These are phyloP conservation scores for Malacoraja senta DNA, from an alignment of 2,797 vertebrate species.

Conservation along the genomic window DNA sequence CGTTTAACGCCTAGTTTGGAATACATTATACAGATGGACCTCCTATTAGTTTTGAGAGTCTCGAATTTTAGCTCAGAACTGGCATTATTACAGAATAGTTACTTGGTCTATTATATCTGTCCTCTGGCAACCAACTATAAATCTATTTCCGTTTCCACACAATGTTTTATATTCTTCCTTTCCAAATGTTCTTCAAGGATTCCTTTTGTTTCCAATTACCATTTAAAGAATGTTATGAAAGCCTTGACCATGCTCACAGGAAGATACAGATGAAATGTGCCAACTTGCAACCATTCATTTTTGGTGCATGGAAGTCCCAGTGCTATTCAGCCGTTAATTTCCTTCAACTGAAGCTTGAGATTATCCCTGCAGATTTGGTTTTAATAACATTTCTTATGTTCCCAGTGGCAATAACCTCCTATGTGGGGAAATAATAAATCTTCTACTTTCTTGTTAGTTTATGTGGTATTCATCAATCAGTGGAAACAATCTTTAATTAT, in stretches of 20 bases:
- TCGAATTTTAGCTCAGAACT: background rate
- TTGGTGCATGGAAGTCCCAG: background rate
- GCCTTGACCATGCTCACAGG: background rate
- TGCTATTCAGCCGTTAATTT: background rate
- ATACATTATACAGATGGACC: background rate
- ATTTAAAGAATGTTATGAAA: background rate
- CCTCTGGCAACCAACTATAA: background rate
- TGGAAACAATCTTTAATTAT: no score
- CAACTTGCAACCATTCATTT: background rate
- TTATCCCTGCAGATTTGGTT: no score
- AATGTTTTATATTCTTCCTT: background rate
- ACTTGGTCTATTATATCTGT: background rate
- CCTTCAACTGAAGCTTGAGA: no score
- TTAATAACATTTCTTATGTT: no score
- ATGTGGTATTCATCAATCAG: no score
- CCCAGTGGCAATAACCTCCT: no score
- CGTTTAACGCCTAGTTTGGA: background rate
- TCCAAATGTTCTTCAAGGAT: background rate
- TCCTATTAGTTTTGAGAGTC: background rate
- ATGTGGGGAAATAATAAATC: no score
- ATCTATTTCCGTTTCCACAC: background rate
- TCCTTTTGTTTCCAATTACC: background rate
- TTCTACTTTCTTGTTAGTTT: no score
- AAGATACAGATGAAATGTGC: background rate
- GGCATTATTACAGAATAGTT: background rate